A percentile compares a stretch with the other conserved stretches of the same genome.
These are phyloP conservation scores for Coptodon bakossiorum DNA, from an alignment of 2,113 vertebrate genomes.

Conservation along the genomic window DNA sequence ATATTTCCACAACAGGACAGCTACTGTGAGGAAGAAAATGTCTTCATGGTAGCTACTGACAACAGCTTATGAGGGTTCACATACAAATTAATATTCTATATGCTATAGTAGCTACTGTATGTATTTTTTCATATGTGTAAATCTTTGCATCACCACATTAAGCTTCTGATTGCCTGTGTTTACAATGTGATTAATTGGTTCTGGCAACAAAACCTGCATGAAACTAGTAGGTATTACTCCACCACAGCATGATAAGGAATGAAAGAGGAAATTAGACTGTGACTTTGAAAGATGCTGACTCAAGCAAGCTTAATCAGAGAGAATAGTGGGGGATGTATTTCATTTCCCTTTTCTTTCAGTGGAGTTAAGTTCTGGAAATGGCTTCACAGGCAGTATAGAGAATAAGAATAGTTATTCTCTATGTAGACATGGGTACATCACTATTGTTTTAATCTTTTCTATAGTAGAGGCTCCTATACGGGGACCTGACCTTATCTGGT, in stretches of 20 bases:
- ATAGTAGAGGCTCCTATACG: neutral
- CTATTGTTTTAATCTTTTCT: neutral
- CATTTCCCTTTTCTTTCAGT: neutral
- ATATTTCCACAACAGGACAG: neutral
- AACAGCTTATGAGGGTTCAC: neutral
- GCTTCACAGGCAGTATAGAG: neutral
- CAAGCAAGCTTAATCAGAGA: neutral
- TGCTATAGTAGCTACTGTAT: neutral
- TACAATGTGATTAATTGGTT: neutral
- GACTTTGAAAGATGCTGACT: neutral
- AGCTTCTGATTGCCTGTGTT: neutral
- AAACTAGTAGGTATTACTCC: neutral
- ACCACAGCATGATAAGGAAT: neutral
- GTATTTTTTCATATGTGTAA: neutral
- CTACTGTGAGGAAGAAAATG: neutral
- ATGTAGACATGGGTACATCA: neutral
- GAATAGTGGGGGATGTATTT: neutral
- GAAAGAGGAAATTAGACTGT: neutral
- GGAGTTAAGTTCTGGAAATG: neutral
- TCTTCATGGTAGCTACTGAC: neutral
- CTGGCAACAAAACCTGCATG: neutral
- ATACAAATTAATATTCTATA: neutral
- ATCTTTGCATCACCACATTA: neutral
- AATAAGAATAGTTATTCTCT: neutral
- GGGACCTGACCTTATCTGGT: neutral